phyloP scores from a whole-genome alignment of 2,888 invertebrate species.

The Pachycephus smyrnensis region DNA sequence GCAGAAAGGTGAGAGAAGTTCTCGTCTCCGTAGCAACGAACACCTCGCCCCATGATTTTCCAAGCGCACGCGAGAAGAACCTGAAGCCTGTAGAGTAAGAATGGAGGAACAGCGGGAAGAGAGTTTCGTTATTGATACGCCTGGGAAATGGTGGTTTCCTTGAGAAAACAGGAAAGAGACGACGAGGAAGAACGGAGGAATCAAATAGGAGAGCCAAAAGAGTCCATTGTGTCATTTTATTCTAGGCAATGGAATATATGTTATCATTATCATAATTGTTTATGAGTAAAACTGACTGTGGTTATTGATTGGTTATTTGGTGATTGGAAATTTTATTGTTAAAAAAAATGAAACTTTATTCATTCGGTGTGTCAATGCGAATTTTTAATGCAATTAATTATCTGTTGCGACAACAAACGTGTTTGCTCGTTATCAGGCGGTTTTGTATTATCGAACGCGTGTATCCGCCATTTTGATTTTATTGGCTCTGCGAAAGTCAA shows the following conservation, averaged over 20 bases:
- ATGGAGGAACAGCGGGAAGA: constrained; percentile 9
- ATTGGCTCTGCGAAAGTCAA: neutral
- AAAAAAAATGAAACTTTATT: no score
- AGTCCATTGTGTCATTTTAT: neutral
- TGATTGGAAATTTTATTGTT: neutral
- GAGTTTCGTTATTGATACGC: constrained; percentile 39
- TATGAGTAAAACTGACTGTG: neutral
- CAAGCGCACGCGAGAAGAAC: constrained; percentile 23
- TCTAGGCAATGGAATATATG: neutral
- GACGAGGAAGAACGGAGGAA: neutral
- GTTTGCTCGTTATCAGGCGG: neutral
- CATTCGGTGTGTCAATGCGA: no score
- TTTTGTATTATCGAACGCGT: neutral
- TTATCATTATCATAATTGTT: neutral
- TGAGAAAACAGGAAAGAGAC: no score
- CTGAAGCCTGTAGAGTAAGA: neutral
- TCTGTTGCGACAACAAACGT: neutral
- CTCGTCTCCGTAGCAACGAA: constrained; percentile 45
- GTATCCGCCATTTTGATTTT: neutral
- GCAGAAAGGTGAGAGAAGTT: no score
- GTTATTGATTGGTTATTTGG: neutral
- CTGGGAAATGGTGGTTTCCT: no score
- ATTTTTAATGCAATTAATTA: no score
- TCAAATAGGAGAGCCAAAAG: neutral
- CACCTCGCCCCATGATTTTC: constrained; percentile 27